Evolutionary conservation across 2,113 vertebrate genomes (phyloP).

Genomic region (Tetrax tetrax): DNA sequence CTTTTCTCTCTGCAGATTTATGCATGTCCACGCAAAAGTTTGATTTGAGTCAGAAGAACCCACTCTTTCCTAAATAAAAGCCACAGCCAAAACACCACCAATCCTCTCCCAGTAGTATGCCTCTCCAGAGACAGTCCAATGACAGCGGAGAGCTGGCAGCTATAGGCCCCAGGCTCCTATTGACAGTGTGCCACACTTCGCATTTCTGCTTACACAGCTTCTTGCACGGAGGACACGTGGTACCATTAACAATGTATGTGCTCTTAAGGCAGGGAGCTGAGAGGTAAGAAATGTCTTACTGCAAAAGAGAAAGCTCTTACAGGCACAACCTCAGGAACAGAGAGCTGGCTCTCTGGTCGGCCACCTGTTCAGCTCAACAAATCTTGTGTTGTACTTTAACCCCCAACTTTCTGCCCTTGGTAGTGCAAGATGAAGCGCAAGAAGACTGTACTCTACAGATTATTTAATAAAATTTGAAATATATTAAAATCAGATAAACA

Average conservation of each 20-base stretch:
- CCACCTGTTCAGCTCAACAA: background rate
- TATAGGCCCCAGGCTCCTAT: background rate
- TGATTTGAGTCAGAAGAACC: background rate
- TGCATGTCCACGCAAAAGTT: background rate
- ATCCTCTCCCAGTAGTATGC: background rate
- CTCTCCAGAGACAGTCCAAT: background rate
- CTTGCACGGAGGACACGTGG: background rate
- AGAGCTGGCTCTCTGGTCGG: background rate
- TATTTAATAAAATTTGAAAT: background rate
- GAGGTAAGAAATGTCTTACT: background rate
- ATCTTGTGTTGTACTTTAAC: background rate
- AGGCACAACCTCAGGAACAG: background rate
- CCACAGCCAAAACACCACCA: background rate
- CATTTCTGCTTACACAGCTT: background rate
- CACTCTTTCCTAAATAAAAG: background rate
- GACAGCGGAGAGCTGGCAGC: background rate
- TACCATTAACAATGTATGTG: background rate
- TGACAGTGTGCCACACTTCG: background rate
- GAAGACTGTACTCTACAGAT: background rate
- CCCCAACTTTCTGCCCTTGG: background rate
- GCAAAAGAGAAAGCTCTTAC: background rate
- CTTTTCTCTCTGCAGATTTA: background rate
- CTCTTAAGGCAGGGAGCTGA: background rate
- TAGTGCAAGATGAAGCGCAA: background rate
- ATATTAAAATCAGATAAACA: slow-evolving; percentile 2